Conservation (phyloP, 2,888 invertebrate species). For the Chaitophorus viminalis region DNA sequence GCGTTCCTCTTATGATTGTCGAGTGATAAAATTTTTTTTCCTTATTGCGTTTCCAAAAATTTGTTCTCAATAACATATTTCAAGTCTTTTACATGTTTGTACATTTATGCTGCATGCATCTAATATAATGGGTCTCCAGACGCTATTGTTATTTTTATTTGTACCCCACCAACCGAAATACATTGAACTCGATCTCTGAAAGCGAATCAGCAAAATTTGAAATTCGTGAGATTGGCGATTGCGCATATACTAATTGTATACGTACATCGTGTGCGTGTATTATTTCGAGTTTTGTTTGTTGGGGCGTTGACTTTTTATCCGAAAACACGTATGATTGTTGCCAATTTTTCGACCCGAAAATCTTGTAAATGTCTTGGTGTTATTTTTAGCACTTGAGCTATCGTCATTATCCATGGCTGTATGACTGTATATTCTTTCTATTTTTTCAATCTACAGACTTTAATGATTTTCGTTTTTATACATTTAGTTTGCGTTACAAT, state of each 20-base stretch:
- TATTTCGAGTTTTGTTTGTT: slow-evolving; percentile 6
- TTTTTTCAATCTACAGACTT: neutral
- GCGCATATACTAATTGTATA: no score
- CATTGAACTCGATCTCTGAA: slow-evolving; percentile 23
- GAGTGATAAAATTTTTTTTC: neutral
- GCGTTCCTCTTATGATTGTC: neutral
- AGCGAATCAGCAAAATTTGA: neutral
- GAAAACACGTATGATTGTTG: slow-evolving; percentile 30
- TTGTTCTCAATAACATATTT: slow-evolving; percentile 2
- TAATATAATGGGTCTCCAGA: slow-evolving; percentile 13
- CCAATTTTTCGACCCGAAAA: slow-evolving; percentile 57
- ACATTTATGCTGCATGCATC: no score
- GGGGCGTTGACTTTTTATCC: slow-evolving; percentile 42
- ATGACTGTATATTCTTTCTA: neutral
- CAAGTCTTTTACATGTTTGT: neutral
- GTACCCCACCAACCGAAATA: neutral
- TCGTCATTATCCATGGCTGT: neutral
- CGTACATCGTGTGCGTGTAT: neutral
- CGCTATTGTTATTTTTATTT: slow-evolving; percentile 6
- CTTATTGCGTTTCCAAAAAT: neutral
- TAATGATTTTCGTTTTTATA: neutral
- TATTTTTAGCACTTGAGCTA: slow-evolving; percentile 54
- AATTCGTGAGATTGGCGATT: neutral
- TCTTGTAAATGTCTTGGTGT: slow-evolving; percentile 2
- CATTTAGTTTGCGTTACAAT: neutral